These are phyloP conservation scores for Micromys minutus DNA, from an alignment of 2,113 vertebrate species.

Conservation along the genomic window DNA sequence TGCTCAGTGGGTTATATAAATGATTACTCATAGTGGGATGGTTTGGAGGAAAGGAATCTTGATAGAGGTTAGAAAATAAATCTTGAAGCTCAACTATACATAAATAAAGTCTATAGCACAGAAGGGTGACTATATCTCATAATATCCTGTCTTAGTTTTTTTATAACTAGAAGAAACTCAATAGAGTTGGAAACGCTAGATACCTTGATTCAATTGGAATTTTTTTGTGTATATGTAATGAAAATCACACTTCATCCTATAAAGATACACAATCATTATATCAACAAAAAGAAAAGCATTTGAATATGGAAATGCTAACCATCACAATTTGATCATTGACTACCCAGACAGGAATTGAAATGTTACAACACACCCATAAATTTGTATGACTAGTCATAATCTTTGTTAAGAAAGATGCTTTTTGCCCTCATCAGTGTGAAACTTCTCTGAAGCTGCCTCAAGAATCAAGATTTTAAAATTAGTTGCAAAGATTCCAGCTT, in stretches of 20 bases:
- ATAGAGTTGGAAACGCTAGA: neutral
- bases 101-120: neutral
- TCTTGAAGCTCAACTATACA: neutral
- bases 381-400: neutral
- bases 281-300: neutral
- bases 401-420: neutral
- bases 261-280: neutral
- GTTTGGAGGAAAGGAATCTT: too few species aligned
- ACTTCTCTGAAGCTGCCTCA: neutral
- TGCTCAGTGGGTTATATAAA: neutral
- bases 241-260: neutral
- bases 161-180: neutral
- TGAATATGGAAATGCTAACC: neutral
- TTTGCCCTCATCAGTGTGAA: neutral
- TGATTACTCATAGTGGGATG: neutral
- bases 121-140: neutral
- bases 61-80: neutral
- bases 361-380: neutral
- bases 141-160: neutral
- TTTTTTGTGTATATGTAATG: neutral
- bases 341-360: neutral
- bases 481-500: neutral
- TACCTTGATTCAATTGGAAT: neutral
- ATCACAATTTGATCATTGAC: neutral
- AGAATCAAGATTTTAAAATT: neutral